Evolutionary conservation across 2,888 invertebrate species (phyloP), one percentile per base, ranked within the genome.

Genomic region (Incurvaria masculella): DNA sequence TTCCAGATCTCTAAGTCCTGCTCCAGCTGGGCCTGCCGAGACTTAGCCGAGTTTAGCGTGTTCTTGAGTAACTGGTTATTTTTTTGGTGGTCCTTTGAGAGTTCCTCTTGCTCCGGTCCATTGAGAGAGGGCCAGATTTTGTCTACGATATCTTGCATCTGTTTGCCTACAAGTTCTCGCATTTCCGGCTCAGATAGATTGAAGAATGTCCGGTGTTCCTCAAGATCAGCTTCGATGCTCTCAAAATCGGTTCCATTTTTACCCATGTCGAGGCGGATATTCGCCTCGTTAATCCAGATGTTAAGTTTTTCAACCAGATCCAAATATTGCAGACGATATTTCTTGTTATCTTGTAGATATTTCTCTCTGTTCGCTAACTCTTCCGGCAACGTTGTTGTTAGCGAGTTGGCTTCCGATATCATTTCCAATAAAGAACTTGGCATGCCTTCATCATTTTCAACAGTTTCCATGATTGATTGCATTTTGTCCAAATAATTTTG

Each of bases 161-260:
- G 84, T 54, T 89, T 89, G 2, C 89, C 86, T 4, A 93, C 88
- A 54, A 93, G 73, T 60, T 91, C 90, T 50, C 88, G 86, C 63
- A 91, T 88, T 19, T 85, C 82, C 1, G 85, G 79, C 60, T 93
- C 91, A 40, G 88, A 88, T 52, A 86, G 84, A 42, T 72, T 74
- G 65, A 93, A 93, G 82, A 91, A 93, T 38, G 86, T 82, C 69
- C 91, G 93, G 62, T 94, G 94, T 59, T 94, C 91, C 61, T 93
- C 91, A 20, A 96, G 76, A 61, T 94, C 91, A 6, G 84, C 80
- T 44, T 87, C 79, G 8, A 95, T 87, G 56, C 91, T 91, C 57
- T 91, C 90, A 61, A 93, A 94, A 65, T 96, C 91, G 5, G 95
- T 87, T 14, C 94, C 94, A 53, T 90, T 88, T 60, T 89, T 89